These are phyloP conservation scores for Pycnonotus jocosus DNA, from an alignment of 2,113 vertebrate genomes.

Conservation along the genomic window DNA sequence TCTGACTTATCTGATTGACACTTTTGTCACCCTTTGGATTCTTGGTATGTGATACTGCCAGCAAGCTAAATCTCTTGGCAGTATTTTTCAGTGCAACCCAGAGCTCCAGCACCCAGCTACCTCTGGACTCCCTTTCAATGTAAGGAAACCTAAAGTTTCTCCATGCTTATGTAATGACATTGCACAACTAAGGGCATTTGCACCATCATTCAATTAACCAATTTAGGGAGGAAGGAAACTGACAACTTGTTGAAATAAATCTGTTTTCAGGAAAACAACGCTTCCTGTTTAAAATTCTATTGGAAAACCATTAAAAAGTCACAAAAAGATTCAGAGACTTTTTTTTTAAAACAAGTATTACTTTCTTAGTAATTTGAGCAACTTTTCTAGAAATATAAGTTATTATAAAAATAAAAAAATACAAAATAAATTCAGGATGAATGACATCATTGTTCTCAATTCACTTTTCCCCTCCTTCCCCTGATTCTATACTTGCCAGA, in stretches of 20 bases:
- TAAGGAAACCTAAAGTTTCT: background rate
- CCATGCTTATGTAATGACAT: background rate
- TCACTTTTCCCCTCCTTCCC: background rate
- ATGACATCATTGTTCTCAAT: background rate
- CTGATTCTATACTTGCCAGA: background rate
- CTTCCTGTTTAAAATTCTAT: background rate
- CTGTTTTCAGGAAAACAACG: background rate
- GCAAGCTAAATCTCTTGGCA: background rate
- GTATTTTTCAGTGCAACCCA: background rate
- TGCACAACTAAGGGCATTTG: background rate
- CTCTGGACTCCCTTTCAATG: background rate
- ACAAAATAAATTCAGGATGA: background rate
- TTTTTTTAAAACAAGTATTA: background rate
- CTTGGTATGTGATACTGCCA: fast-evolving
- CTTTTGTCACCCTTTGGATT: background rate
- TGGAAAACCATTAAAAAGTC: background rate
- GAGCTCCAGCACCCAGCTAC: background rate
- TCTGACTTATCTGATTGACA: background rate
- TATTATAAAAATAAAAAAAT: background rate
- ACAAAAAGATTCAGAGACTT: background rate
- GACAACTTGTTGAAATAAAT: background rate
- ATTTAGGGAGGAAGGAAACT: background rate
- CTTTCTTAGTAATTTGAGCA: background rate
- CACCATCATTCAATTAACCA: background rate
- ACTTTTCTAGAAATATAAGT: background rate